A percentile compares a stretch with the other conserved stretches of the same genome.
These are phyloP conservation scores for Halictus ligatus DNA, from an alignment of 2,888 invertebrate genomes.

Conservation along the genomic window DNA sequence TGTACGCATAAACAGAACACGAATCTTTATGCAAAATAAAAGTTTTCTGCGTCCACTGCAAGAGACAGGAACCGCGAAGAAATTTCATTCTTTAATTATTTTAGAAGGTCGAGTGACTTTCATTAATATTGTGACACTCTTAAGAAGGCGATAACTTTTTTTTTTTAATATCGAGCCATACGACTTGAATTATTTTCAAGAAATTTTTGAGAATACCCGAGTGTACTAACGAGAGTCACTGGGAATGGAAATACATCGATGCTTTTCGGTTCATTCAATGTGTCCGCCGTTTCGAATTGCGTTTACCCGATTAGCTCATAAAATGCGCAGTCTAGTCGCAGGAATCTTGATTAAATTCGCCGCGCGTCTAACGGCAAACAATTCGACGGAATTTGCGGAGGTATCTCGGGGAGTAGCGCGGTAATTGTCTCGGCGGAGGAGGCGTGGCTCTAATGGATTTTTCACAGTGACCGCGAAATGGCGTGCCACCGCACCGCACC, in stretches of 20 bases:
- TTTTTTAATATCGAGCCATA: too few species aligned
- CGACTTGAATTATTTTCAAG: too few species aligned
- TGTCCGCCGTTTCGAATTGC: background rate
- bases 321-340: background rate
- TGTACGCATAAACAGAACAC: too few species aligned
- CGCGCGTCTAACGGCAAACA: background rate
- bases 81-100: too few species aligned
- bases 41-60: too few species aligned
- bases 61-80: too few species aligned
- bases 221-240: too few species aligned
- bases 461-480: constrained; percentile 69
- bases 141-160: too few species aligned
- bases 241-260: background rate
- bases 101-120: too few species aligned
- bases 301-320: background rate
- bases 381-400: background rate
- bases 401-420: constrained; percentile 29
- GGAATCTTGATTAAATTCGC: background rate
- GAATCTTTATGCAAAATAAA: too few species aligned
- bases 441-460: constrained; percentile 75
- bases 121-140: too few species aligned
- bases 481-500: constrained; percentile 40
- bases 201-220: too few species aligned
- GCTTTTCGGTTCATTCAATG: background rate
- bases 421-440: constrained; percentile 42